Base-by-base conservation (phyloP, 2,113 vertebrate species). In the Chrysemys picta region DNA sequence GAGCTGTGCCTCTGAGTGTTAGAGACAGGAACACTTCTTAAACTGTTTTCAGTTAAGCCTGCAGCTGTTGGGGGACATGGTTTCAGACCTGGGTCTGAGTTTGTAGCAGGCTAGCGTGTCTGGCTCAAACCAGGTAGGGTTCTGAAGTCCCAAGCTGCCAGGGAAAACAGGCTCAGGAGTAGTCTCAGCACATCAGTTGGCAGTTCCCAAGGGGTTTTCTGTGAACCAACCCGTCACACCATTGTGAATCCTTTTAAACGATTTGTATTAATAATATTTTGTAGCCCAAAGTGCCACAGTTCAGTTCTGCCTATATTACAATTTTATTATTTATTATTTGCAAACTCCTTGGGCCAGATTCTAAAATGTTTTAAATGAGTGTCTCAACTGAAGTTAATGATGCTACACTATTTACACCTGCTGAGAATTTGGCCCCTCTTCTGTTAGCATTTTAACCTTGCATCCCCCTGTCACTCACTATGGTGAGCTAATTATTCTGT, bases 331-430 rank as follows among this genome's bases (percentile, higher is more conserved):
- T n/a, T 17, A 65, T 35, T n/a, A 69, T 69, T n/a, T 69, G 16
- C 17, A 85, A 93, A 17, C 22, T 53, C 22, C 0, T 0, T 80
- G 57, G 47, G 49, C 38, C n/a, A 19, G 45, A 78, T 29, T 72
- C 45, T 12, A 88, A 84, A 31, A 84, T 82, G 17, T 53, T 59
- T 53, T 47, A 22, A 93, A 62, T 50, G 56, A 25, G 35, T 10
- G 5, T 14, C 16, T 35, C 2, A 1, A 42, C 5, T 31, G 7
- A 91, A 6, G 47, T 35, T 65, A 83, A 38, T 0, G 1, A 11
- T 59, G 82, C 8, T 62, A 13, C 50, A 16, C 31, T 14, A 65
- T 65, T 35, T 35, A 65, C 31, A 35, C 59, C 59, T 65, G 62
- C 14, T 35, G 31, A 65, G 31, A 87, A 65, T 53, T 62, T 53